A percentile compares a stretch with the other conserved stretches of the same genome.
phyloP scores from a whole-genome alignment of 2,113 vertebrate species.

The Eublepharis macularius region DNA sequence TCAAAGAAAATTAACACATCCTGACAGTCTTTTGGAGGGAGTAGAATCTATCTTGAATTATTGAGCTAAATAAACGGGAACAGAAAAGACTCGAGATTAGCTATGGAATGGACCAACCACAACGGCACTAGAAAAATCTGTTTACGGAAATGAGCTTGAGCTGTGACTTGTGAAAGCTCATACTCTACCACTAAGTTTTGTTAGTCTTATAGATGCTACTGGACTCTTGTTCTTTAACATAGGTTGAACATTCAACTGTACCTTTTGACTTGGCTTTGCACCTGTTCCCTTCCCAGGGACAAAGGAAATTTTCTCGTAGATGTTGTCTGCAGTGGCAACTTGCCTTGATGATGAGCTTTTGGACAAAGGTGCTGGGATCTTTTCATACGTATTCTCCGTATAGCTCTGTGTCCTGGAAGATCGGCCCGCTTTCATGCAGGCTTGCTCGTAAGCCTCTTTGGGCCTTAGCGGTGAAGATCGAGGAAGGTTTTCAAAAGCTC shows the following conservation, averaged over 20 bases:
- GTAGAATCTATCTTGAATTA: too few relatives aligned
- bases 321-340: neutral
- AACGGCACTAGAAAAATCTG: too few relatives aligned
- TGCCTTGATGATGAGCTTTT: neutral
- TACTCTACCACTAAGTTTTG: too few relatives aligned
- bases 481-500: neutral
- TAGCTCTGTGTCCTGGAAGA: neutral
- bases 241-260: conserved; percentile 13
- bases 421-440: neutral
- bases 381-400: conserved; percentile 41
- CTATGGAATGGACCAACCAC: too few relatives aligned
- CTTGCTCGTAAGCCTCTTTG: neutral
- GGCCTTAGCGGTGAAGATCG: neutral
- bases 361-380: neutral
- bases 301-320: conserved; percentile 38
- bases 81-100: too few relatives aligned
- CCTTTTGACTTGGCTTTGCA: conserved; percentile 50
- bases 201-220: neutral
- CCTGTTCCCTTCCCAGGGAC: conserved; percentile 33
- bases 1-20: too few relatives aligned
- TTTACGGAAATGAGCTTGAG: too few relatives aligned
- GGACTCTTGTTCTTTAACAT: neutral
- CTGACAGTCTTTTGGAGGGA: too few relatives aligned
- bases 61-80: too few relatives aligned
- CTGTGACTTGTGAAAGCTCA: too few relatives aligned